Conservation (phyloP, 1,140 invertebrate species). For the Pristionchus pacificus region DNA sequence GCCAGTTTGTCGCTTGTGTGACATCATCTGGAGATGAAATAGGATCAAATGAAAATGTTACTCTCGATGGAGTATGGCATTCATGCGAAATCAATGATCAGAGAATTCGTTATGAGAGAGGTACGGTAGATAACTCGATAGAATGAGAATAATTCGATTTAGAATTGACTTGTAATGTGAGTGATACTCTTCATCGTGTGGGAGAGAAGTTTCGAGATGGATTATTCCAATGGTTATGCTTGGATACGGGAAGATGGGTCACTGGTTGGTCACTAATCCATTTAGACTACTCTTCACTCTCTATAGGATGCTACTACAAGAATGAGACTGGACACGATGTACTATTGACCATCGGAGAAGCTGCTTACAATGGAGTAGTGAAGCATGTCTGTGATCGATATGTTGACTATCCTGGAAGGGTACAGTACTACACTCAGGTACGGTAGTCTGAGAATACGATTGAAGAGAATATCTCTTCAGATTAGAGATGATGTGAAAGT, state of each 20-base stretch:
- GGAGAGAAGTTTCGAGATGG: constrained; percentile 51
- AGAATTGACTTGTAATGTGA: constrained; percentile 48
- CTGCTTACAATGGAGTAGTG: constrained; percentile 51
- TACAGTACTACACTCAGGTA: constrained; percentile 54
- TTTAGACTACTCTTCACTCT: neutral
- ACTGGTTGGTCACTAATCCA: constrained; percentile 33
- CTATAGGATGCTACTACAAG: constrained; percentile 51
- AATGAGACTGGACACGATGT: constrained; percentile 54
- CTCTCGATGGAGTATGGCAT: constrained; percentile 42
- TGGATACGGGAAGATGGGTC: constrained; percentile 55
- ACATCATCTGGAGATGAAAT: constrained; percentile 24
- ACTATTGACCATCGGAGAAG: constrained; percentile 43
- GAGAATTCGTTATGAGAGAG: constrained; percentile 29
- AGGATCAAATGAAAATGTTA: constrained; percentile 39
- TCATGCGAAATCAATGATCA: constrained; percentile 43
- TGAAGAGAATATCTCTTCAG: constrained; percentile 21
- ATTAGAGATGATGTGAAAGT: constrained; percentile 47
- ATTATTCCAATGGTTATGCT: constrained; percentile 52
- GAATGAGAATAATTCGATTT: constrained; percentile 10
- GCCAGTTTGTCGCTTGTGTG: constrained; percentile 42
- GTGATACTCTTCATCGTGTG: constrained; percentile 39
- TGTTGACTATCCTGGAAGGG: constrained; percentile 49
- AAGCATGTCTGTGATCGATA: constrained; percentile 53
- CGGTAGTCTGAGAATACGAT: neutral
- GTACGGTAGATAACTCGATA: constrained; percentile 5